Conservation (phyloP, 2,888 invertebrate species). For the Busseola fusca region DNA sequence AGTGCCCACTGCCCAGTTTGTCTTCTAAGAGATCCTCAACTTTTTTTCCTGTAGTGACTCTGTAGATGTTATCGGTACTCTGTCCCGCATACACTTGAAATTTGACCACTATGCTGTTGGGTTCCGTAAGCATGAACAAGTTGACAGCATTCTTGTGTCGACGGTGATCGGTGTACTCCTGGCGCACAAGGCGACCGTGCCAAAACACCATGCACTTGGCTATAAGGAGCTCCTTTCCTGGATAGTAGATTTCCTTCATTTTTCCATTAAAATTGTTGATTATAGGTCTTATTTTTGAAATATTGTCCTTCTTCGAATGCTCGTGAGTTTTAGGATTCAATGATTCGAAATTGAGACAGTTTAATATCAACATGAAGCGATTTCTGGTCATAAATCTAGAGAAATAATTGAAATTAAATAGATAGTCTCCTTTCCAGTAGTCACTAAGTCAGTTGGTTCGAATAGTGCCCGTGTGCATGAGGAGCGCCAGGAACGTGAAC, state of each 20-base stretch:
- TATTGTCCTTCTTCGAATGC: background rate
- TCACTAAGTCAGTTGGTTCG: conserved; percentile 22
- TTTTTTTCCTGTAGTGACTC: conserved; percentile 12
- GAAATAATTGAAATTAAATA: conserved; percentile 41
- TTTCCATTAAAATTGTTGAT: conserved; percentile 38
- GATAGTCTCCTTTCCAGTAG: conserved; percentile 41
- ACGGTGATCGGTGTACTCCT: conserved; percentile 24
- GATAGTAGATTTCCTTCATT: conserved; percentile 43
- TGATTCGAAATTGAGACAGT: conserved; percentile 22
- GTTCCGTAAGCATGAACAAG: conserved; percentile 33
- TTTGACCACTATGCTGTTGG: conserved; percentile 37
- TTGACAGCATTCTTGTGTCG: conserved; percentile 12
- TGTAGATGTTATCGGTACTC: background rate
- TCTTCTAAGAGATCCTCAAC: conserved; percentile 23
- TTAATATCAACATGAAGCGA: conserved; percentile 39
- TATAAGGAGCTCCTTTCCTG: conserved; percentile 39
- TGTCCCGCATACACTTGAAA: conserved; percentile 23
- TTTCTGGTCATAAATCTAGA: conserved; percentile 40
- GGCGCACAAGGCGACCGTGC: conserved; percentile 20
- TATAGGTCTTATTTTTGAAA: conserved; percentile 19
- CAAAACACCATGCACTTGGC: conserved; percentile 34
- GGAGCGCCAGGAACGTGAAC: conserved; percentile 22
- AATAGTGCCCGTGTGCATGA: conserved; percentile 36
- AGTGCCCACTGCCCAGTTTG: conserved; percentile 24
- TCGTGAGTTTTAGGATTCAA: background rate